These are phyloP conservation scores for Vollenhovia emeryi DNA, from an alignment of 1,140 invertebrate species.

Conservation along the genomic window DNA sequence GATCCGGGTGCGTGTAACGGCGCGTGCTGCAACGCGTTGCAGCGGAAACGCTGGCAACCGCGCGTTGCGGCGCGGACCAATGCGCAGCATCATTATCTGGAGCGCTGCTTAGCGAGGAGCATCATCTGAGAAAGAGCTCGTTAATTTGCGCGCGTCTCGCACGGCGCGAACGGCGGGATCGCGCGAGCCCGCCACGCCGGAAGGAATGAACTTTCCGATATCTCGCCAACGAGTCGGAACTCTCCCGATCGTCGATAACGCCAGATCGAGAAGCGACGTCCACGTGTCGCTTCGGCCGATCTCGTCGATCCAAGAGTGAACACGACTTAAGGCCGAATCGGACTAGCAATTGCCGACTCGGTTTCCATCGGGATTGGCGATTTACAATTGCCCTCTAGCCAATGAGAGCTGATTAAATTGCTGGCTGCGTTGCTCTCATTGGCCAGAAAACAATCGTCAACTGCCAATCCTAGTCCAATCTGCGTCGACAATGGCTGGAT, in stretches of 20 bases:
- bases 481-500: no score
- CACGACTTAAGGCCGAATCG: no score
- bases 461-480: no score
- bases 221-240: neutral
- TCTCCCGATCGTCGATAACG: neutral
- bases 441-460: no score
- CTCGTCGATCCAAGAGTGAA: no score
- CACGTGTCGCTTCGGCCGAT: no score
- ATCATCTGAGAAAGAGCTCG: conserved; percentile 66
- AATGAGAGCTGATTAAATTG: no score
- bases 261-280: neutral
- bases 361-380: no score
- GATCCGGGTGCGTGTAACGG: conserved; percentile 72
- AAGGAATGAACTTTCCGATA: neutral
- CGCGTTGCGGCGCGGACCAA: conserved; percentile 68
- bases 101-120: conserved; percentile 71
- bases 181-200: neutral
- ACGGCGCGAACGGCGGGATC: neutral
- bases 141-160: conserved; percentile 62
- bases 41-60: conserved; percentile 66
- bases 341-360: no score
- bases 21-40: conserved; percentile 37
- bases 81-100: conserved; percentile 75
- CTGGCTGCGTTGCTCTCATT: no score
- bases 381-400: no score